Conservation (phyloP, 2,797 vertebrate species). For the Takifugu ocellatus region DNA sequence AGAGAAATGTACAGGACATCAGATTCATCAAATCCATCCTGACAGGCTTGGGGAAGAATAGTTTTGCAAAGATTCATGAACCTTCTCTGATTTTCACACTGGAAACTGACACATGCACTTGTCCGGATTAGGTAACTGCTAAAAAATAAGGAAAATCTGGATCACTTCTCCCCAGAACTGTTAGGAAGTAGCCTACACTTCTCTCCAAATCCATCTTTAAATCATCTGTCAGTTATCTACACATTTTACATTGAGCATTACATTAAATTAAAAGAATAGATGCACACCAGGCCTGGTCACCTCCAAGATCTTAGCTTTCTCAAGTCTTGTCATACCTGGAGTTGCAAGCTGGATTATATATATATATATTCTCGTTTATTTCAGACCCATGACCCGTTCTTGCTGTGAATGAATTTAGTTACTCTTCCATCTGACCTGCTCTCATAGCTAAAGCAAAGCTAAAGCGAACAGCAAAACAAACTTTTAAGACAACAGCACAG, state of each 20-base stretch:
- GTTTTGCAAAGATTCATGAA: conserved; percentile 19
- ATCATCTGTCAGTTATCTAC: conserved; percentile 56
- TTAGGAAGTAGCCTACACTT: conserved; percentile 24
- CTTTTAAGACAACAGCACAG: conserved; percentile 49
- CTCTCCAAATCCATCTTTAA: conserved; percentile 43
- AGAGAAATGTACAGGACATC: conserved; percentile 71
- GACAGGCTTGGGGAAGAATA: conserved; percentile 36
- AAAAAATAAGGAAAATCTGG: neutral
- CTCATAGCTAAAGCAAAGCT: conserved; percentile 41
- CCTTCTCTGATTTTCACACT: conserved; percentile 45
- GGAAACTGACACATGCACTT: conserved; percentile 21
- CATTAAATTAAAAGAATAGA: conserved; percentile 10
- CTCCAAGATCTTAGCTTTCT: conserved; percentile 45
- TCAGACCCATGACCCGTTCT: neutral
- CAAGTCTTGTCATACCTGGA: conserved; percentile 38
- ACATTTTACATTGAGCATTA: conserved; percentile 50
- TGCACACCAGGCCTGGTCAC: conserved; percentile 44
- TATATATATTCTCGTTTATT: conserved; percentile 28
- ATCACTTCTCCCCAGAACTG: conserved; percentile 11
- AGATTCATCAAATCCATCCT: conserved; percentile 37
- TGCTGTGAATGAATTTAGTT: neutral
- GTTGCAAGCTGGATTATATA: conserved; percentile 50
- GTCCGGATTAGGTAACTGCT: conserved; percentile 37
- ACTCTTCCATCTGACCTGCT: conserved; percentile 1
- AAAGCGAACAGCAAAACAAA: conserved; percentile 52